Evolutionary conservation across 2,113 vertebrate genomes (phyloP), one percentile per base, ranked within the genome.

Genomic region (Microtus oregoni): DNA sequence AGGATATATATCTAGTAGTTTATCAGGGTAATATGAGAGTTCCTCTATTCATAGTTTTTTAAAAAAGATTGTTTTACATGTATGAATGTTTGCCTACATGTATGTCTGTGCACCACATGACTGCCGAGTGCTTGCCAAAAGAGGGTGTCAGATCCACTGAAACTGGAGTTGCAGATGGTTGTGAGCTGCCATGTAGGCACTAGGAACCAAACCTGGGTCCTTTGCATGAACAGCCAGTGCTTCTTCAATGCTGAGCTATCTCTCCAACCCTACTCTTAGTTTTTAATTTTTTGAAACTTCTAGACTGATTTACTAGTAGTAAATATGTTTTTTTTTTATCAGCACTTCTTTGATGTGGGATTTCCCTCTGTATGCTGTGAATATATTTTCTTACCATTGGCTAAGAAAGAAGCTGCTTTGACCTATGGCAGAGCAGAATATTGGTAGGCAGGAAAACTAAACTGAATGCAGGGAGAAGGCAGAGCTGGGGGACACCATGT

Each of bases 311-410:
- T 50, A 35, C 41, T 68, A 68, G 15, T 19, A 65, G 81, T 61
- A 61, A 58, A 61, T 63, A 65, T 41, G n/a, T 3, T 0, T 20
- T 44, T 9, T 4, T 1, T 9, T 9, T 9, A 1, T 58, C 41
- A 47, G 28, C 30, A 86, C 58, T 58, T 58, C 58, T 58, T 58
- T 58, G 58, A 58, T 58, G 58, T 58, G 58, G 58, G 19, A 58
- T 58, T 58, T 58, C 19, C 58, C 58, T 58, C 58, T 58, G 19
- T 58, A 58, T 58, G 19, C 19, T 58, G 55, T 58, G 55, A 58
- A 58, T 58, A 58, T 58, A 58, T 58, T 58, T 58, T 20, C 55
- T 58, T 58, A 58, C 58, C 58, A 58, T 58, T 58, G 17, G 19
- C 19, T 58, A 58, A 58, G 58, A 58, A 58, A 58, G 58, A 58